Evolutionary conservation across 2,888 invertebrate species (phyloP).

Genomic region (Automeris io): DNA sequence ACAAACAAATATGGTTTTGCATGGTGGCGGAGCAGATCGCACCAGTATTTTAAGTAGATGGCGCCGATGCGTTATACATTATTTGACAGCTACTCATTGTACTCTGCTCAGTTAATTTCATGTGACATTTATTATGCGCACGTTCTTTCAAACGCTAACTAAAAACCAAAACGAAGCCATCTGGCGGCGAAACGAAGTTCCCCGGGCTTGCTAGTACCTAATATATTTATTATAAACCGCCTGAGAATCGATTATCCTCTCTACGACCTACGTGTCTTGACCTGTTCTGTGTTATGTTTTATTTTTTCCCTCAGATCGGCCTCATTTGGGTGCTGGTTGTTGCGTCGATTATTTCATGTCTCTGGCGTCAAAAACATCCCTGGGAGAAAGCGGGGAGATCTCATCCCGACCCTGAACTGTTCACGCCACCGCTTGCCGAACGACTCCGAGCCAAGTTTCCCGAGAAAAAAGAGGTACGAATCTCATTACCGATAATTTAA

Average conservation of each 20-base stretch:
- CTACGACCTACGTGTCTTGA: not conserved
- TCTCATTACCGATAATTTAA: no score
- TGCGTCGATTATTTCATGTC: conserved; percentile 45
- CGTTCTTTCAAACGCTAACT: no score
- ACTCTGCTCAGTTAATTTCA: no score
- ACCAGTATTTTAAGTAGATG: no score
- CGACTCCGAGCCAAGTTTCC: conserved; percentile 28
- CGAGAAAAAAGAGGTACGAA: conserved; percentile 32
- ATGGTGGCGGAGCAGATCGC: no score
- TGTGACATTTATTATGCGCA: no score
- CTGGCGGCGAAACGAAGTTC: no score
- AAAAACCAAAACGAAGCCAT: no score
- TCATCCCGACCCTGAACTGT: conserved; percentile 58
- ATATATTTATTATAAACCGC: not conserved
- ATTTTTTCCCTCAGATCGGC: conserved; percentile 38
- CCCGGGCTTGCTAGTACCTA: no score
- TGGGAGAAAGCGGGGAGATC: conserved; percentile 45
- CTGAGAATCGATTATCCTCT: not conserved
- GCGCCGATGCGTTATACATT: no score
- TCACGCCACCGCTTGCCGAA: conserved; percentile 56
- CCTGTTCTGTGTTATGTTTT: not conserved
- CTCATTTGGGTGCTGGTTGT: conserved; percentile 56
- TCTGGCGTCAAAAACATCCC: conserved; percentile 53
- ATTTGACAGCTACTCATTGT: no score
- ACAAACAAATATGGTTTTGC: no score